Base-by-base conservation (phyloP, 2,888 invertebrate species). In the Sphaerophoria rueppellii region DNA sequence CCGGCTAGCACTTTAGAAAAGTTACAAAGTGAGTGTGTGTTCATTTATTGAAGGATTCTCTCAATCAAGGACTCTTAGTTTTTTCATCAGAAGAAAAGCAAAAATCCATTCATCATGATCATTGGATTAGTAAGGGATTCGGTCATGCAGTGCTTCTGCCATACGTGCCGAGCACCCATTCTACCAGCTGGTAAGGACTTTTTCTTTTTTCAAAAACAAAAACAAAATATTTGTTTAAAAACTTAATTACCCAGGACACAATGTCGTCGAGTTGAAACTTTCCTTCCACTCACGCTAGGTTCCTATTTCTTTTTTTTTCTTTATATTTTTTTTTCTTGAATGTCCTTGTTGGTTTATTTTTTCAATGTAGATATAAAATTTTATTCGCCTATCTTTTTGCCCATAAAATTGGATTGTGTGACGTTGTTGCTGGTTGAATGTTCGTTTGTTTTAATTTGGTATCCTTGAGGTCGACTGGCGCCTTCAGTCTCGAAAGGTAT, bases 111-210 rank as follows among this genome's bases (percentile, higher is more conserved):
- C 89, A 90, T 86, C 87, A 97, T 97, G 97, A 93, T 97, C 94
- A 96, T 97, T 94, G 96, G 95, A 92, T 95, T 97, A 91, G 96
- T 97, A 92, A 95, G 96, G 93, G 96, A 97, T 93, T 97, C 97
- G 92, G 96, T 97, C 92, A 94, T 97, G 95, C 96, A 96, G 94
- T 97, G 97, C 94, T 97, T 97, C 94, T 97, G 97, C 94, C 96
- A 97, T 93, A 95, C 96, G 93, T 97, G 97, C 95, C 95, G 96
- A 92, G 96, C 96, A 90, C 96, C 97, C 88, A 93, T 94, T 89
- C 88, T 96, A 91, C 95, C 95, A 91, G 94, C 95, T 93, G 95
- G 95, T 95, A 94, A 94, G 94, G 92, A 71, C 48, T 52, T 63
- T 24, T 57, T 65, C 58, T 34, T 60, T 46, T 52, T 37, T 34